A percentile compares a stretch with the other conserved stretches of the same genome.
Evolutionary conservation across 2,888 invertebrate genomes (phyloP).

Genomic region (Temnothorax unifasciatus): DNA sequence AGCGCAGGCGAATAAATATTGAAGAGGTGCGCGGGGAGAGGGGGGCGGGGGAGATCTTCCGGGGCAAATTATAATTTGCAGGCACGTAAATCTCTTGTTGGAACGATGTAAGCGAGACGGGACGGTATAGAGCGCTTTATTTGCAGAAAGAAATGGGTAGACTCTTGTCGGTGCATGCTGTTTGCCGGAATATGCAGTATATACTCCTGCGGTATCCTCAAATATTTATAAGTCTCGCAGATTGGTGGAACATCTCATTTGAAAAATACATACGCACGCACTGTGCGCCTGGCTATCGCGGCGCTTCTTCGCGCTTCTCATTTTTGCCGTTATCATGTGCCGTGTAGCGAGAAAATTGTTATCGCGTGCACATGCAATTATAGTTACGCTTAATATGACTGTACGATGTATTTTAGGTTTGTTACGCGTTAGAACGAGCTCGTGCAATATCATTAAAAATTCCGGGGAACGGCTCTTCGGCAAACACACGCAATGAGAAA

Average conservation of each 20-base stretch:
- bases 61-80: constrained; percentile 50
- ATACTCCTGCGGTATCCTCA: constrained; percentile 40
- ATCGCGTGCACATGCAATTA: constrained; percentile 15
- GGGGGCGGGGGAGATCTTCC: not conserved
- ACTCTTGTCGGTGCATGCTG: constrained; percentile 45
- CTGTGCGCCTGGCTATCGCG: not conserved
- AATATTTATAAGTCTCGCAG: constrained; percentile 56
- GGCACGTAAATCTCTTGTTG: constrained; percentile 50
- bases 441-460: constrained; percentile 33
- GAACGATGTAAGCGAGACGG: constrained; percentile 5
- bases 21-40: not conserved
- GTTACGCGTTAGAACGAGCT: constrained; percentile 12
- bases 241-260: constrained; percentile 55
- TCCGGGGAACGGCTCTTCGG: constrained; percentile 6
- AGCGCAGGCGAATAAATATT: constrained; percentile 41
- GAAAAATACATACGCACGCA: constrained; percentile 26
- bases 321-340: constrained; percentile 16
- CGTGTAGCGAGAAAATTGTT: constrained; percentile 32
- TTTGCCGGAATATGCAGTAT: constrained; percentile 26
- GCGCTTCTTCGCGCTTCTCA: not conserved
- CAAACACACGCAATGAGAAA: constrained; percentile 39
- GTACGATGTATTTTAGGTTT: not conserved
- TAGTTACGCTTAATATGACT: constrained; percentile 8
- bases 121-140: constrained; percentile 27
- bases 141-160: constrained; percentile 53